Evolutionary conservation across 2,888 invertebrate species (phyloP), one percentile per base, ranked within the genome.

Genomic region (Digitonthophagus gazella): DNA sequence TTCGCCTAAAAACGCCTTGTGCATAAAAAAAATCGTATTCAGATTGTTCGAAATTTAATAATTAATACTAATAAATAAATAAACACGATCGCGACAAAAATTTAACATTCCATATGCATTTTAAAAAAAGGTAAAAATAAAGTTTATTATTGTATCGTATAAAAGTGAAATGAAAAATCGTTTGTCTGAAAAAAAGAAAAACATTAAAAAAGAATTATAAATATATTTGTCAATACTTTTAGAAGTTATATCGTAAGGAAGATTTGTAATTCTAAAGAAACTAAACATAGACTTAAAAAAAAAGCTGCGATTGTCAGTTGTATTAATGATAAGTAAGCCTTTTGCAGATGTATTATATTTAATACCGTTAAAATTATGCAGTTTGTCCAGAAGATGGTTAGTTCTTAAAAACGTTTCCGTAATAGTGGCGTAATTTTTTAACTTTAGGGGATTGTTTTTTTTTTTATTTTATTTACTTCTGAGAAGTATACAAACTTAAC

Each of bases 1-100:
- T 81, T 80, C 79, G 82, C 81, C 81, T 82, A 81, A 81, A 78
- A 78, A 78, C 80, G 81, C 81, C 82, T 82, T 81, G 81, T 80
- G 81, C 78, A 78, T 11, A 44, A 8, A 44, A 80, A 71, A 65
- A 68, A 67, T 68, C 68, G 54, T 67, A 65, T 57, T 57, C 16
- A 15, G 28, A 61, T 61, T 61, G 18, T 61, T 20, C 18, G 20
- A 71, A 68, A 74, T 69, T 72, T 72, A 67, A 73, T 69, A 70
- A 71, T 68, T 66, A 70, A 71, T n/a, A n/a, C n/a, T n/a, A n/a
- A n/a, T n/a, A 68, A 71, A 65, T 67, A 54, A 66, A 67, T 69
- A 67, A 71, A 72, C 19, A 61, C n/a, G 61, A 61, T 44, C 66
- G 67, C 69, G 69, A 72, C 69, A 71, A 73, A 72, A 69, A 68